Evolutionary conservation across 2,113 vertebrate species (phyloP), one percentile per base, ranked within the genome.

Genomic region (Marcusenius ussheri): DNA sequence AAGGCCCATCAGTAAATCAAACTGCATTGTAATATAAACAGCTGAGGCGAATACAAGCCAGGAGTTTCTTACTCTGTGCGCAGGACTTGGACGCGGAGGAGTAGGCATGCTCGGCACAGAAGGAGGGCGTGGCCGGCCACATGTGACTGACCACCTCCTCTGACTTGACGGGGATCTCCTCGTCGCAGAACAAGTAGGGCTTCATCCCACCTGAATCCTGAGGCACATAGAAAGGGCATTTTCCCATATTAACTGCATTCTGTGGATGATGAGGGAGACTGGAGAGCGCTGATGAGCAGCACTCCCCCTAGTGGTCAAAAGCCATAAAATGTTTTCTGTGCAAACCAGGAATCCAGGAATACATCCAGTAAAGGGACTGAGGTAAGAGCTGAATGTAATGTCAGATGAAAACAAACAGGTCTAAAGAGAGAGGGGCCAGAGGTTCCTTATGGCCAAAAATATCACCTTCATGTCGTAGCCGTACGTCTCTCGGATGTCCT

Each of bases 61-160:
- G 80, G 56, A 62, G 87, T 1, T 1, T 56, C 94, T 94, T 95
- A 99, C 98, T 97, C 96, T 99, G 98, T 90, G 98, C 96, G 56
- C 97, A 98, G 91, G 97, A 97, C 95, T 99, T 99, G 58, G 98
- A 99, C 90, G 98, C 98, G 42, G 98, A 99, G 0, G 98, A 99
- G 92, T 99, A 99, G 0, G 98, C 98, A 0, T 99, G 98, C 17
- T 99, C 98, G 0, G 98, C 97, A 85, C 98, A 99, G 94, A 99
- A 99, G 0, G 98, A 99, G 15, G 98, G 97, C 0, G 95, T 95
- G 9, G 95, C 96, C 0, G 97, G 97, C 98, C 98, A 99, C 97
- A 99, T 99, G 94, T 99, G 98, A 90, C 97, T 99, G 90, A 99
- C 98, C n/a, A 99, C 98, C 93, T 99, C 98, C 93, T 99, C 98